phyloP scores from a whole-genome alignment of 2,888 invertebrate genomes.

The Elgonia sp. region DNA sequence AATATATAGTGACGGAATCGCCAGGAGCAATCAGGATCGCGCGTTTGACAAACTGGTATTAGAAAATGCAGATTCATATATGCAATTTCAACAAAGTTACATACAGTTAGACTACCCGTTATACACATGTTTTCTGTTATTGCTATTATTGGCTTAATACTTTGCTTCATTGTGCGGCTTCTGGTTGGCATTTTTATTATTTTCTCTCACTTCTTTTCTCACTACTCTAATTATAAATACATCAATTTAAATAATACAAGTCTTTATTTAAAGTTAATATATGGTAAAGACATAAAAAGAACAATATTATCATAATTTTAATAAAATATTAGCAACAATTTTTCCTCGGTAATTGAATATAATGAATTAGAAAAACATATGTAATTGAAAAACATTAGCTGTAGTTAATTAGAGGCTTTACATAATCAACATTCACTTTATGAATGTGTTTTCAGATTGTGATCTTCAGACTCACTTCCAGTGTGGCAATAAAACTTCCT shows the following conservation, averaged over 20 bases:
- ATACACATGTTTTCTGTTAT: slow-evolving; percentile 62
- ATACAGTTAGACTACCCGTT: slow-evolving; percentile 53
- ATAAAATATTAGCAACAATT: background rate
- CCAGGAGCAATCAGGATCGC: background rate
- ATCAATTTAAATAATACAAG: slow-evolving; percentile 4
- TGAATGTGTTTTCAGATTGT: slow-evolving; percentile 88
- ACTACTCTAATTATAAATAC: background rate
- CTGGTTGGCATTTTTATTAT: slow-evolving; percentile 77
- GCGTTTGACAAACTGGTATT: slow-evolving; percentile 28
- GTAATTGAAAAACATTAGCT: background rate
- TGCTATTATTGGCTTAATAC: slow-evolving; percentile 75
- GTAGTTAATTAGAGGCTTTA: slow-evolving; percentile 39
- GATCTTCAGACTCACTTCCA: slow-evolving; percentile 91
- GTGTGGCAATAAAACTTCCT: slow-evolving; percentile 92
- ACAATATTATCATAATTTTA: too few relatives aligned
- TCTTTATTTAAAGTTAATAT: too few relatives aligned
- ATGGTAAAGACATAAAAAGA: too few relatives aligned
- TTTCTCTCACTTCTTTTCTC: background rate
- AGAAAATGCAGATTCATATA: slow-evolving; percentile 45
- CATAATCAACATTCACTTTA: slow-evolving; percentile 48
- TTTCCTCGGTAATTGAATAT: background rate
- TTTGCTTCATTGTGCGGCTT: slow-evolving; percentile 81
- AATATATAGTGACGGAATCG: slow-evolving; percentile 28
- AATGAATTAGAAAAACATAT: background rate
- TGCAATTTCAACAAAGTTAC: background rate